A percentile compares a stretch with the other conserved stretches of the same genome.
Conservation (phyloP, 2,797 vertebrate species). For the Gymnopithys bicolor region DNA sequence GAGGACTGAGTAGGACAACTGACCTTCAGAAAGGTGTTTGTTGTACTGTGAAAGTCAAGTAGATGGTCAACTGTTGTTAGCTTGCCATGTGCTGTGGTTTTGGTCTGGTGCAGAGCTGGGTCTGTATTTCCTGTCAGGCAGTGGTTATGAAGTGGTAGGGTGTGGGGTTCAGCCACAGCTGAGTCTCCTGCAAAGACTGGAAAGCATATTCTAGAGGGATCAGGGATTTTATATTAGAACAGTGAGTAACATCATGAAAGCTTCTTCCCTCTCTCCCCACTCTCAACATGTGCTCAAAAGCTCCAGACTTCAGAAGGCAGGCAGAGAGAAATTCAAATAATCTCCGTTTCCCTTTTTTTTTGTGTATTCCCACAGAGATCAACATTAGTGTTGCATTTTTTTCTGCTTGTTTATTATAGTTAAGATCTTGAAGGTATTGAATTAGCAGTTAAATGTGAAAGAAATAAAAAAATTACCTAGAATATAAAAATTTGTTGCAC, state of each 20-base stretch:
- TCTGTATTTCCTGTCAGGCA: neutral
- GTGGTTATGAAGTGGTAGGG: neutral
- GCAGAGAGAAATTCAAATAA: neutral
- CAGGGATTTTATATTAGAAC: neutral
- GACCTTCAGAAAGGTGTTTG: neutral
- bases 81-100: neutral
- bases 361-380: neutral
- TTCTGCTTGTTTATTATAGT: neutral
- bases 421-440: neutral
- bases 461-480: neutral
- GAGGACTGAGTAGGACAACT: neutral
- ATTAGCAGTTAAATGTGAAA: neutral
- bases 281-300: neutral
- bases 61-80: neutral
- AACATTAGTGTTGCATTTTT: neutral
- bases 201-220: neutral
- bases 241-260: neutral
- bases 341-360: neutral
- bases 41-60: neutral
- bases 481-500: neutral
- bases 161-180: neutral
- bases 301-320: neutral
- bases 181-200: neutral
- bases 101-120: neutral
- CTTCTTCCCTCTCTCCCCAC: neutral